Base-by-base conservation (phyloP, 2,797 vertebrate species). In the Harpagifer antarcticus region DNA sequence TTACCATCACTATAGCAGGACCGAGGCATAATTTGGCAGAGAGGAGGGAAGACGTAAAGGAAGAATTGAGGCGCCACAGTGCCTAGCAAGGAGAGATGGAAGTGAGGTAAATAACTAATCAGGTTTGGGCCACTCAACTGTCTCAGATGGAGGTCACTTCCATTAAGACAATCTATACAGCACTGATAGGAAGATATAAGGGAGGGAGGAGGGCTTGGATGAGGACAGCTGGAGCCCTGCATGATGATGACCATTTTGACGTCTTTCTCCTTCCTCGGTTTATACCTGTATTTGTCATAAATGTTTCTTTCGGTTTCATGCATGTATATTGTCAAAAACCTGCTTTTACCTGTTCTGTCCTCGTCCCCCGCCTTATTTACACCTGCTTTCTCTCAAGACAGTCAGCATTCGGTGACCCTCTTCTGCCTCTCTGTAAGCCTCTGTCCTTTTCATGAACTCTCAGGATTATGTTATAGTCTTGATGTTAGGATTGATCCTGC, bases 81-180 rank as follows among this genome's bases (percentile, higher is more conserved):
- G 57, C 48, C 68, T n/a, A 72, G 62, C 60, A 42, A 31, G 48
- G 58, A 20, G 67, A 74, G 57, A 82, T 80, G 61, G 61, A 68
- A 59, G 60, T 53, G 63, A 79, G 61, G 78, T 80, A 84, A 86
- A 84, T 85, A 79, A 81, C 72, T 79, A 83, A 90, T 91, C 81
- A 82, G 73, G 72, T 91, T 87, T 79, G 45, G 80, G 60, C 77
- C 73, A 56, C 68, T 90, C 64, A 15, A 14, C 82, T 75, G 57
- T 84, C 62, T 86, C 69, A 67, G 71, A 85, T 67, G 62, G 86
- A 90, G 86, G 86, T 90, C 59, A 81, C 88, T 90, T 90, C 74
- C 62, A 84, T 89, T 81, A 82, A 78, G 88, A 78, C 86, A 70
- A 83, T 87, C 72, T 78, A 74, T 54, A 56, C 44, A 62, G 49